Evolutionary conservation across 2,888 invertebrate genomes (phyloP), one percentile per base, ranked within the genome.

Genomic region (Balanococcus diminutus): DNA sequence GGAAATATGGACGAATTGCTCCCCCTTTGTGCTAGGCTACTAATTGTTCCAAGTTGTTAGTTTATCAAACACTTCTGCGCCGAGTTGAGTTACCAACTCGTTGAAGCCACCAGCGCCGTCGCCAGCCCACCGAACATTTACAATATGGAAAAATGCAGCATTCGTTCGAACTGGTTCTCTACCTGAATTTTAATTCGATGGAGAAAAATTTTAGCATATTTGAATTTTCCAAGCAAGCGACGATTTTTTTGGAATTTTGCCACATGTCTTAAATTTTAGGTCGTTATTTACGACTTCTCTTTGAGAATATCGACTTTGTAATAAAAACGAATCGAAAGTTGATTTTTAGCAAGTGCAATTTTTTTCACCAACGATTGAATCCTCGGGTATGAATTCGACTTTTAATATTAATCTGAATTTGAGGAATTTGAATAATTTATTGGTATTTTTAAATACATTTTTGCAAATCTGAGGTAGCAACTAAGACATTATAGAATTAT

Each of bases 1-100:
- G 75, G 75, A 79, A 79, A 79, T 79, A 79, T 79, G 75, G 75
- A 79, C 75, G 75, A 79, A 79, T 79, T 79, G 75, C 36, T 79
- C 19, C 75, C 75, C 75, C 36, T 79, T 79, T 79, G n/a, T 79
- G 56, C n/a, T 46, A n/a, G 46, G n/a, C 8, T 79, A 36, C 36
- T 79, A 79, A 79, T 79, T 79, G 75, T 36, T 32, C 36, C n/a
- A 79, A 79, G 75, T 79, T 79, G 75, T 79, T 79, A 6, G 36
- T 36, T 79, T 67, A 67, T 67, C 11, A 28, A 67, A 67, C 28
- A 67, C 67, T 28, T 67, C 16, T 67, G 16, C 67, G 4, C 2
- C 56, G 19, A 56, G 42, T 42, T 42, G 42, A 42, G 42, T 14
- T 42, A 11, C 11, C 5, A 9, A 11, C 11, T 6, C 11, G 42